These are phyloP conservation scores for Odontamblyopus lacepedii DNA, from an alignment of 2,797 vertebrate species.

Conservation along the genomic window DNA sequence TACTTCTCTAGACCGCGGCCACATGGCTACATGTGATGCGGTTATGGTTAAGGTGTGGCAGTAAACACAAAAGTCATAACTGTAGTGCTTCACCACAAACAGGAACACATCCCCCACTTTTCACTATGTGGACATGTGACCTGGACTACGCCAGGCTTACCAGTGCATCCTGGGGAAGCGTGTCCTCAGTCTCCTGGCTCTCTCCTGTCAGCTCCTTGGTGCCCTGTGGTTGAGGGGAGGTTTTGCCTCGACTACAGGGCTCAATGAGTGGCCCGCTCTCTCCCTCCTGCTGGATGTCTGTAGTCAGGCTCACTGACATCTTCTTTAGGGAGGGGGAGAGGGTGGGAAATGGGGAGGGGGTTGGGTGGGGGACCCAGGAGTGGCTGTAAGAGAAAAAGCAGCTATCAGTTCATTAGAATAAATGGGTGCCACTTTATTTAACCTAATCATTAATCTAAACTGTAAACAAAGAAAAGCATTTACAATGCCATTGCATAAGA, in stretches of 20 bases:
- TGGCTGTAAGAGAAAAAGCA: slow-evolving; percentile 33
- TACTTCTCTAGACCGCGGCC: too few species aligned
- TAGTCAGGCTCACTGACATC: slow-evolving; percentile 92
- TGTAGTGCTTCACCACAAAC: neutral
- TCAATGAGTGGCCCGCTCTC: slow-evolving; percentile 89
- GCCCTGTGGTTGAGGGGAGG: slow-evolving; percentile 83
- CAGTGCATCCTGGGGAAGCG: slow-evolving; percentile 87
- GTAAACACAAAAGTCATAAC: neutral
- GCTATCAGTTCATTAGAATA: neutral
- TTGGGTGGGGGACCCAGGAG: slow-evolving; percentile 68
- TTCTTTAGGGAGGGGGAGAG: slow-evolving; percentile 78
- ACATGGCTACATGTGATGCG: neutral
- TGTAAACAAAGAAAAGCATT: too few species aligned
- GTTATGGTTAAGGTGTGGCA: neutral
- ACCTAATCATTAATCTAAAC: neutral
- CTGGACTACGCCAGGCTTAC: slow-evolving; percentile 57
- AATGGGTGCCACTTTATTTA: neutral
- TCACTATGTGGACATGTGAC: neutral
- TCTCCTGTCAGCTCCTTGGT: slow-evolving; percentile 87
- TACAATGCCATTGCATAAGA: too few species aligned
- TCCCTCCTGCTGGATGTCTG: slow-evolving; percentile 95
- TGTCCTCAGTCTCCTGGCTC: slow-evolving; percentile 82
- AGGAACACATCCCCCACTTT: neutral
- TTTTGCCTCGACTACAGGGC: slow-evolving; percentile 86
- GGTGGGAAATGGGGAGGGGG: slow-evolving; percentile 67